Percentiles rank a stretch among this genome's conserved stretches.
Conservation (phyloP, 2,797 vertebrate genomes). For the Channallabes apus region DNA sequence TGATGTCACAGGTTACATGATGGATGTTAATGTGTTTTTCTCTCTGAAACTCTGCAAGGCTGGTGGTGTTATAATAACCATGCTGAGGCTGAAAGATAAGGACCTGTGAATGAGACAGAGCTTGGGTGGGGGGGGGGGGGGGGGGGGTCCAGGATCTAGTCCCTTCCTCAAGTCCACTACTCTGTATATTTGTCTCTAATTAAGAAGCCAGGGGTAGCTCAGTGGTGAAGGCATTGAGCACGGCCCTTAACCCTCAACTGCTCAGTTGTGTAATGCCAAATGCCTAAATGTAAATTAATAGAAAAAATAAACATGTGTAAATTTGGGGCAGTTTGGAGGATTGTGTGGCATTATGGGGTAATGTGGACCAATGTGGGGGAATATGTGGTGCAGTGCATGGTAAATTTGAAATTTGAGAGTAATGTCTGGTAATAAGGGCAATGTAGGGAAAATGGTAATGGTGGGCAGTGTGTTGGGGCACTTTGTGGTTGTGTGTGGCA, state of each 20-base stretch:
- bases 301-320: too few relatives aligned
- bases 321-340: neutral
- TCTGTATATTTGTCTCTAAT: conserved; percentile 69
- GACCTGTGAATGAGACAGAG: neutral
- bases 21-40: conserved; percentile 56
- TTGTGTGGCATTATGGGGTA: neutral
- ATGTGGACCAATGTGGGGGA: neutral
- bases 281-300: too few relatives aligned
- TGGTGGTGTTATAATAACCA: conserved; percentile 15
- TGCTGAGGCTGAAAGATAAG: conserved; percentile 12
- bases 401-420: too few relatives aligned
- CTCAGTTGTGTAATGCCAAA: too few relatives aligned
- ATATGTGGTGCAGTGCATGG: neutral
- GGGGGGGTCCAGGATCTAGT: conserved; percentile 61
- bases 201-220: too few relatives aligned
- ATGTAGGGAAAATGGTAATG: too few relatives aligned
- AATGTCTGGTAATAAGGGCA: neutral
- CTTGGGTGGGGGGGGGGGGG: neutral
- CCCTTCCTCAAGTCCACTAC: conserved; percentile 67
- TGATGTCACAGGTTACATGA: conserved; percentile 49
- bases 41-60: conserved; percentile 44
- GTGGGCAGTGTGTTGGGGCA: too few relatives aligned
- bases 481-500: neutral
- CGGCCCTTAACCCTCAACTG: too few relatives aligned
- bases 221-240: too few relatives aligned